A percentile compares a stretch with the other conserved stretches of the same genome.
phyloP scores from a whole-genome alignment of 2,797 vertebrate genomes.

The Octomys mimax region DNA sequence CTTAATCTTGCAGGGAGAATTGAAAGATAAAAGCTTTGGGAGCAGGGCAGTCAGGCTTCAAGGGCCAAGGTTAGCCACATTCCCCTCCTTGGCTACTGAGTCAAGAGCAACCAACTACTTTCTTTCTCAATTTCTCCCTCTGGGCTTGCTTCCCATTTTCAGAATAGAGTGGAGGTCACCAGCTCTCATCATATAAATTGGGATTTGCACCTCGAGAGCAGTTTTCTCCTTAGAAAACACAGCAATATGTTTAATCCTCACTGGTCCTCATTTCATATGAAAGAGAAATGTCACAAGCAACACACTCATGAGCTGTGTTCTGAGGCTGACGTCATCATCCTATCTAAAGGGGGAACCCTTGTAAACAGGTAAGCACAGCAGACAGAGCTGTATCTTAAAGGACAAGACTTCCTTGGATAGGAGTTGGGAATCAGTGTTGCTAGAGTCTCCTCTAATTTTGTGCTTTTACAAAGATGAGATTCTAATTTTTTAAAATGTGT shows the following conservation, averaged over 20 bases:
- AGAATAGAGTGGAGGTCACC: conserved; percentile 6
- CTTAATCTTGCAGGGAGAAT: conserved; percentile 77
- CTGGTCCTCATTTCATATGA: conserved; percentile 31
- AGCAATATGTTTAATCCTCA: conserved; percentile 14
- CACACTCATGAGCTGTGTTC: not conserved
- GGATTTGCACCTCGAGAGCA: conserved; percentile 36
- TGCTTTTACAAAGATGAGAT: conserved; percentile 61
- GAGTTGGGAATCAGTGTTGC: conserved; percentile 36
- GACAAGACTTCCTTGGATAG: not conserved
- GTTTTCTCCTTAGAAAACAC: conserved; percentile 59
- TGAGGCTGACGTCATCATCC: conserved; percentile 38
- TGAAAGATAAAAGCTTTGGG: conserved; percentile 78
- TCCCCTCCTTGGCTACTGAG: conserved; percentile 60
- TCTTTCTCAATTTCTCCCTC: conserved; percentile 49
- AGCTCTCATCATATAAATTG: conserved; percentile 3
- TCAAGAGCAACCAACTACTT: conserved; percentile 54
- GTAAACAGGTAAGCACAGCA: conserved; percentile 22
- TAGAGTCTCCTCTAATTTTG: conserved; percentile 58
- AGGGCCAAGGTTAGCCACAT: conserved; percentile 47
- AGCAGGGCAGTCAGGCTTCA: conserved; percentile 65
- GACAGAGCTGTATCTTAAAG: conserved; percentile 31
- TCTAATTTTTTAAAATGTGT: conserved; percentile 71
- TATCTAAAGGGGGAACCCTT: conserved; percentile 7
- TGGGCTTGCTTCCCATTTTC: conserved; percentile 45
- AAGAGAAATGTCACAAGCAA: conserved; percentile 62